Percentiles rank a stretch among this genome's conserved stretches.
These are phyloP conservation scores for Drosophila demipolita DNA, from an alignment of 2,888 invertebrate species.

Conservation along the genomic window DNA sequence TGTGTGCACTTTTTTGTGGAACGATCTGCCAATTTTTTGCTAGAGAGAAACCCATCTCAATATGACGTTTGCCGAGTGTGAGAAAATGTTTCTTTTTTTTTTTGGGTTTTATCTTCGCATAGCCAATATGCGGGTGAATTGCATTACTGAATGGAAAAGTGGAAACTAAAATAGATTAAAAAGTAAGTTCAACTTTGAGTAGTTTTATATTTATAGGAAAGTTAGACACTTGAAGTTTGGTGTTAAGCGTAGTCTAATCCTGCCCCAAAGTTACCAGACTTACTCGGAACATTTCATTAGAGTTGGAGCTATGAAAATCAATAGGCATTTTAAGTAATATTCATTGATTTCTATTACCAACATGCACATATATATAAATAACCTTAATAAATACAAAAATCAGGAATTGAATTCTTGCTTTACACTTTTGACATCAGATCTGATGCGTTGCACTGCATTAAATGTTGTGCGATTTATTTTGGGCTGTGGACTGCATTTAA, in stretches of 20 bases:
- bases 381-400: neutral
- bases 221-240: neutral
- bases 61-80: neutral
- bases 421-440: neutral
- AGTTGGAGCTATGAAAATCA: neutral
- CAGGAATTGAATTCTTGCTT: neutral
- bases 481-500: slow-evolving; percentile 1
- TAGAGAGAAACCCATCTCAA: slow-evolving; percentile 8
- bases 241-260: neutral
- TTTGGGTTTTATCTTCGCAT: neutral
- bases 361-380: neutral
- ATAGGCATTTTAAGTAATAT: neutral
- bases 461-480: slow-evolving; percentile 5
- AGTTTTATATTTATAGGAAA: too few relatives aligned
- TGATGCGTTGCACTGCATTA: neutral
- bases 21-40: neutral
- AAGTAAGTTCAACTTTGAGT: neutral
- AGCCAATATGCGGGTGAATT: slow-evolving; percentile 5
- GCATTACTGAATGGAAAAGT: neutral
- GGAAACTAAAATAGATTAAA: neutral
- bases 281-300: neutral
- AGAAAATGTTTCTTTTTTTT: neutral
- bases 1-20: neutral
- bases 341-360: neutral
- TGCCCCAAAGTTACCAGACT: neutral